Conservation (phyloP, 2,113 vertebrate genomes). For the Zeus faber region DNA sequence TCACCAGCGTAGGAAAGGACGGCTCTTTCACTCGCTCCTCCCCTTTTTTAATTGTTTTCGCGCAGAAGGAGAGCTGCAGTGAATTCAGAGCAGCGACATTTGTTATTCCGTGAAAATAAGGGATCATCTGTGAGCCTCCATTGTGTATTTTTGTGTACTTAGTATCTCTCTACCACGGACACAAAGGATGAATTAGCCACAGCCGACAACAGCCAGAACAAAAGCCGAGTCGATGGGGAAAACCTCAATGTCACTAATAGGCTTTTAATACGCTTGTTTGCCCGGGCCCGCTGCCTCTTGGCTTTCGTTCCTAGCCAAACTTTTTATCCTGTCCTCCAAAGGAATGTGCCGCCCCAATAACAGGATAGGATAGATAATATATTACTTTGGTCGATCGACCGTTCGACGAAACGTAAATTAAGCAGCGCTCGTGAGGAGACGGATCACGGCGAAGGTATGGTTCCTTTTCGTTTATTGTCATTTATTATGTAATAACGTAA, state of each 20-base stretch:
- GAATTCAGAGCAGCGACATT: constrained; percentile 2
- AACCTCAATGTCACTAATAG: constrained; percentile 44
- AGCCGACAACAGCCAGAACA: constrained; percentile 51
- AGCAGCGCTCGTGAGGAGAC: too few relatives aligned
- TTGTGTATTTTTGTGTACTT: constrained; percentile 38
- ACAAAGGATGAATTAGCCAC: constrained; percentile 51
- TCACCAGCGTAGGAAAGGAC: constrained; percentile 10
- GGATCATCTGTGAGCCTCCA: constrained; percentile 42
- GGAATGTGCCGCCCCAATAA: too few relatives aligned
- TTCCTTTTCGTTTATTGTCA: too few relatives aligned
- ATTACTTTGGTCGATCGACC: too few relatives aligned
- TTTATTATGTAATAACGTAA: too few relatives aligned
- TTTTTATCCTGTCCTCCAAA: too few relatives aligned
- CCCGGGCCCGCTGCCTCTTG: constrained; percentile 9
- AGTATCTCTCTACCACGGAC: constrained; percentile 21
- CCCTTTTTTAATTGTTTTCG: not conserved
- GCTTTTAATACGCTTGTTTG: constrained; percentile 39
- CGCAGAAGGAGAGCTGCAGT: not conserved
- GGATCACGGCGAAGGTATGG: too few relatives aligned
- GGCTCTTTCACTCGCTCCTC: not conserved
- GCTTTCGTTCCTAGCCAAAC: constrained; percentile 8
- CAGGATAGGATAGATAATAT: too few relatives aligned
- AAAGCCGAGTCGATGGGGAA: constrained; percentile 46
- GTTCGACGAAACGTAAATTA: too few relatives aligned
- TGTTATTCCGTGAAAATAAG: constrained; percentile 23